Evolutionary conservation across 2,888 invertebrate species (phyloP), one percentile per base, ranked within the genome.

Genomic region (Pseudanteris insignis): DNA sequence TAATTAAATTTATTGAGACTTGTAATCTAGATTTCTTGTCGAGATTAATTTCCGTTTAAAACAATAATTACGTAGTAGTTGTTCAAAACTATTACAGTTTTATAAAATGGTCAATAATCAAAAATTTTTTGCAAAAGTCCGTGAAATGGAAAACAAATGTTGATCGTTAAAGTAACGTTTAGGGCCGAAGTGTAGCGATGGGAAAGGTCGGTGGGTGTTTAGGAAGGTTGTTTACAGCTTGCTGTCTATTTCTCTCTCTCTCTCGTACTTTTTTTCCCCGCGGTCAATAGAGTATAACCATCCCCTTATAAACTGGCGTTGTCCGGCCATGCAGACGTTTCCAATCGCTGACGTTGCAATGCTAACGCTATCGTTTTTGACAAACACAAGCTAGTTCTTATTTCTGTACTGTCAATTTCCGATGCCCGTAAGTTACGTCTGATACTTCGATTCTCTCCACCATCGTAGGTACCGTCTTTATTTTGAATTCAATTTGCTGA

Each of bases 151-250:
- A 75, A 76, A 75, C 76, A 76, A 73, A 69, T 67, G 63, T 64
- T 70, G 72, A 71, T 73, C 73, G 74, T 76, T 77, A 74, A 70
- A 72, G 73, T 67, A 70, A 71, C 69, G 73, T 70, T 73, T 75
- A 71, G 72, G 74, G 71, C 55, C 21, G 58, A 73, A 70, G 71
- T 74, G 71, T 67, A 65, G 69, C 70, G 71, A 58, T 38, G 67
- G 67, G 63, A 61, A 65, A 61, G 61, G 67, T 65, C 40, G 55
- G 62, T 50, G 65, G 65, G 68, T 73, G 71, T 76, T 77, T 74
- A 71, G 70, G 72, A 71, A 70, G 72, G 73, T 73, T 75, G 76
- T 76, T 77, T 77, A 77, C 76, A 70, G 71, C 73, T 69, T 53
- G 43, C 47, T 32, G 36, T 59, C 38, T 37, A n/a, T n/a, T n/a